Evolutionary conservation across 1,140 invertebrate genomes (phyloP), one percentile per base, ranked within the genome.

Genomic region (Calycopis cecrops): DNA sequence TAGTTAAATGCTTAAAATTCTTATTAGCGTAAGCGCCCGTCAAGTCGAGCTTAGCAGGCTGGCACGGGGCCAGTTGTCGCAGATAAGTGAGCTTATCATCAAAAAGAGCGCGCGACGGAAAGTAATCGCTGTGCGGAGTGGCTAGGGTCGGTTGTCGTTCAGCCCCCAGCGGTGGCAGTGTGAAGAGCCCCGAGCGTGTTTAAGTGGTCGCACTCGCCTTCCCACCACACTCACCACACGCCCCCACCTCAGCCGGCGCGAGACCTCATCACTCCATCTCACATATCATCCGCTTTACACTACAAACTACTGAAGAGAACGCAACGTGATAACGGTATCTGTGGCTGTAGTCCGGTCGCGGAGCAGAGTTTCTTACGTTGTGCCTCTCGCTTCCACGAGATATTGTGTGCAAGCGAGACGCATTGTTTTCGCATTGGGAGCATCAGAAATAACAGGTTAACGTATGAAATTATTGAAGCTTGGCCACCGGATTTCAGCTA

Each of bases 141-240:
- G 21, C 21, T 28, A 28, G 21, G 21, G 21, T 28, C 21, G 21
- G 21, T 28, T 28, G 2, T 28, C 6, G 21, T 28, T 28, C 21
- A 12, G 38, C 38, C n/a, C 6, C n/a, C 12, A 6, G 11, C 52
- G 57, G 57, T 52, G 42, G 28, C 44, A n/a, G 60, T 18, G 66
- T 64, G 67, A 57, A 55, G 63, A 64, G 69, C 69, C 65, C 67
- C 65, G 71, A 65, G 73, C 76, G 74, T 77, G 76, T 79, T 71
- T 55, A 71, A 77, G 74, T 71, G 73, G 62, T 68, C 67, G 55
- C 67, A 62, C 67, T 61, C 65, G 55, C 40, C 37, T n/a, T 8
- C 40, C 12, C 40, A 16, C 14, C 40, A 9, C 40, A 44, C 40
- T 28, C 40, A 12, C 7, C 14, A 4, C 40, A 16, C 40, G 4